Evolutionary conservation across 2,888 invertebrate species (phyloP), one percentile per base, ranked within the genome.

Genomic region (Bombylius major): DNA sequence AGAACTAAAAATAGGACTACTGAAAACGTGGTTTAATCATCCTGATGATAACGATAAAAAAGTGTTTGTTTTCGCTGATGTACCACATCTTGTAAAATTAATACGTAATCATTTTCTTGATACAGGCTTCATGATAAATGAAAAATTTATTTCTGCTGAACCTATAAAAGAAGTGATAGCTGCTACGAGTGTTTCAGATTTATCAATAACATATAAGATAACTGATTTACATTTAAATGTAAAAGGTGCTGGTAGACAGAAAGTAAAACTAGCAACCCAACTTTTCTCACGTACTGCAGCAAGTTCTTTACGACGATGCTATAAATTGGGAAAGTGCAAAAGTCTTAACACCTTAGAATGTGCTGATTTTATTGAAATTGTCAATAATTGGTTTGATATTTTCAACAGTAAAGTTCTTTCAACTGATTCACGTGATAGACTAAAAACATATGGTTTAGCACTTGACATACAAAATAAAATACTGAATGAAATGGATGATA

Each of bases 361-460:
- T 45, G 54, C 60, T n/a, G 56, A 60, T 48, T 62, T 64, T 57
- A 59, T 63, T 50, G 60, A 64, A 60, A 13, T 49, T 32, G 58
- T 62, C 32, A 55, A 60, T 46, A 63, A 61, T 11, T 65, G 61
- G 63, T 64, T 64, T 56, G 64, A 64, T 53, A 48, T 62, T 13
- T 62, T 64, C n/a, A 64, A 63, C 53, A 47, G 58, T 2, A 52
- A 55, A 50, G 44, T 60, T 11, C 52, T 60, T 36, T 33, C 51
- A 7, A 39, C 9, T 39, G 39, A 11, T 39, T 57, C n/a, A n/a
- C n/a, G n/a, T n/a, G n/a, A n/a, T n/a, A n/a, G 60, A 48, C 56
- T 51, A 50, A 62, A 57, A 52, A 63, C 62, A 14, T 64, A 53
- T 60, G 62, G 64, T 8, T 53, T 65, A 36, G 49, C 56, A 32